Conservation (phyloP, 2,797 vertebrate genomes). For the Sebastiscus tertius region DNA sequence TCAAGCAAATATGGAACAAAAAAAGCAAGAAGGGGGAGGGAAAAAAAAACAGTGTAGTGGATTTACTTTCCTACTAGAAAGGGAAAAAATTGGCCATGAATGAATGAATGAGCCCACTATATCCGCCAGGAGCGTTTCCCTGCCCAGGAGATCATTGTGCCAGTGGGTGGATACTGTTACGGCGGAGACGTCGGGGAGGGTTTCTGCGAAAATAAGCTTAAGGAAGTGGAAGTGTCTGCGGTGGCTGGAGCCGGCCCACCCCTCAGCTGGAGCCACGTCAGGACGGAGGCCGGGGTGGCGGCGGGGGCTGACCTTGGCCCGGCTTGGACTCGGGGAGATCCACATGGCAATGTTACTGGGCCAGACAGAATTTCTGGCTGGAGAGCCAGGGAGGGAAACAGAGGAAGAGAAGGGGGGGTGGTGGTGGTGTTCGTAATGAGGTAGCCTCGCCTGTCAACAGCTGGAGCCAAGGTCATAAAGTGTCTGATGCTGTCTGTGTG, state of each 20-base stretch:
- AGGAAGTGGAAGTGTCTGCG: conserved; percentile 77
- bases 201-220: conserved; percentile 75
- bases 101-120: conserved; percentile 79
- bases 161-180: conserved; percentile 80
- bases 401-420: background rate
- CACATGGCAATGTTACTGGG: conserved; percentile 36
- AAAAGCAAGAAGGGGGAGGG: conserved; percentile 44
- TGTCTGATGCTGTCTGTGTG: conserved; percentile 14
- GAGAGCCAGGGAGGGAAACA: conserved; percentile 21
- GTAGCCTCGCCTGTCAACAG: conserved; percentile 59
- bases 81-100: conserved; percentile 75
- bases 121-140: conserved; percentile 76
- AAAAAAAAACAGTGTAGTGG: conserved; percentile 48
- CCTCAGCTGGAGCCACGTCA: conserved; percentile 61
- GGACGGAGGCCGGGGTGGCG: conserved; percentile 16
- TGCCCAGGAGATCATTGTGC: conserved; percentile 77
- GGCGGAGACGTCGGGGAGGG: conserved; percentile 62
- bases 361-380: conserved; percentile 33
- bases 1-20: conserved; percentile 64
- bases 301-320: conserved; percentile 58
- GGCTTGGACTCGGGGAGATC: conserved; percentile 38
- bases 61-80: conserved; percentile 74
- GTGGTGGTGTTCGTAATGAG: conserved; percentile 27
- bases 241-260: conserved; percentile 69
- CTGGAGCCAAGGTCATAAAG: conserved; percentile 64